Evolutionary conservation across 2,888 invertebrate genomes (phyloP), one percentile per base, ranked within the genome.

Genomic region (Zygogramma bicolorata): DNA sequence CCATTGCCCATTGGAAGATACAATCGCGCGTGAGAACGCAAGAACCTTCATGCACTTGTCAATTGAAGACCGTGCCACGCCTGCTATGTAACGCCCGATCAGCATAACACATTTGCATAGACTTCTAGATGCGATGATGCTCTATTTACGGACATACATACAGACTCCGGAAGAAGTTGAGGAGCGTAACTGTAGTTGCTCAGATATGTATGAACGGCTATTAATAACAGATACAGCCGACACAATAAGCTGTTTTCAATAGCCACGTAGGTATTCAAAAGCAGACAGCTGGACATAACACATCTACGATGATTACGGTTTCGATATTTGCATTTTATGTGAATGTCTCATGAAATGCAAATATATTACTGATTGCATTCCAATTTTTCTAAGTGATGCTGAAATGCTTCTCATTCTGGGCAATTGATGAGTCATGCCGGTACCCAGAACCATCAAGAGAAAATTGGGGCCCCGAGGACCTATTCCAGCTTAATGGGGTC

Each of bases 1-100:
- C 53, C 53, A 53, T 53, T 53, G 27, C 8, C 22, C 53, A 22
- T 27, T 27, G 27, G 53, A 1, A 53, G 53, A 53, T n/a, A 53
- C 25, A 53, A 69, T 65, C 73, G 70, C 66, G 74, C 77, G 77
- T 77, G 77, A 76, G 77, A 77, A 77, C 77, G 76, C 63, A 73
- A 71, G 68, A 76, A 73, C 76, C 75, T 76, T 75, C 75, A 63
- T 76, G 75, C 77, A 77, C 77, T 77, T 77, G 77, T 77, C 77
- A 76, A 73, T 69, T 65, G 65, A 75, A 76, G 65, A 76, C 70
- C 72, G 63, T 70, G 76, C 76, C 74, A 76, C 76, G 76, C 76
- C 76, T 75, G 68, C 69, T 65, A 31, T 65, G 67, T 70, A 65
- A 61, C 65, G 61, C 60, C 58, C 66, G 66, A 66, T 66, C 66